phyloP scores from a whole-genome alignment of 2,888 invertebrate species.

The Eurytoma californica region DNA sequence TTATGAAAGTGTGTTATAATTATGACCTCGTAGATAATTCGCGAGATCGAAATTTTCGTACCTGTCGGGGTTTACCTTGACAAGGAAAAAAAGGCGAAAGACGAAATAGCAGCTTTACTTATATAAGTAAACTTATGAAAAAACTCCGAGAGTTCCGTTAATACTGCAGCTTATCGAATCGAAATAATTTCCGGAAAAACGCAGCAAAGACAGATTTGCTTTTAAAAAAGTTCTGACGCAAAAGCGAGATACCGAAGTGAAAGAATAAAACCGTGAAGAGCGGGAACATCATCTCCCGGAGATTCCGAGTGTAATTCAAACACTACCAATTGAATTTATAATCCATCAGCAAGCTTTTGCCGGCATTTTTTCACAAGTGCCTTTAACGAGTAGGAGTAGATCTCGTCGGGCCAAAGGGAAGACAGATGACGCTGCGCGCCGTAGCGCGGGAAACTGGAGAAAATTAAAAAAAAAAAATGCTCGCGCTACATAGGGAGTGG shows the following conservation, averaged over 20 bases:
- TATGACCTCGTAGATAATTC: too few relatives aligned
- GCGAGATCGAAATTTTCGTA: too few relatives aligned
- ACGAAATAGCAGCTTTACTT: too few relatives aligned
- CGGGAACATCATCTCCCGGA: slow-evolving; percentile 14
- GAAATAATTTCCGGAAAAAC: background rate
- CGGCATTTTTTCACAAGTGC: slow-evolving; percentile 45
- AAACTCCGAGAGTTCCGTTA: background rate
- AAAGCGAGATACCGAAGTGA: slow-evolving; percentile 12
- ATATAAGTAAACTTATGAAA: background rate
- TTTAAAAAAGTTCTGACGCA: slow-evolving; percentile 22
- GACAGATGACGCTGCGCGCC: slow-evolving; percentile 20
- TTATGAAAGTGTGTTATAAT: too few relatives aligned
- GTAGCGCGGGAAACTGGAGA: background rate
- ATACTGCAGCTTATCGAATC: background rate
- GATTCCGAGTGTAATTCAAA: slow-evolving; percentile 44
- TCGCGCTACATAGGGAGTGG: background rate
- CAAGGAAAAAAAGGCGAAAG: too few relatives aligned
- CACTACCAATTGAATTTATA: slow-evolving; percentile 53
- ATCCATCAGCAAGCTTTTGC: slow-evolving; percentile 53
- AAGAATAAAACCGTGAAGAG: slow-evolving; percentile 13
- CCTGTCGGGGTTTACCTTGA: too few relatives aligned
- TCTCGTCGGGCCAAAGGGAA: slow-evolving; percentile 15
- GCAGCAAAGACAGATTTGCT: slow-evolving; percentile 1
- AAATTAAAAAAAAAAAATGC: slow-evolving; percentile 18
- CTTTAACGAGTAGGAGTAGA: slow-evolving; percentile 28